Conservation (phyloP, 1,140 invertebrate genomes). For the Diprion similis region DNA sequence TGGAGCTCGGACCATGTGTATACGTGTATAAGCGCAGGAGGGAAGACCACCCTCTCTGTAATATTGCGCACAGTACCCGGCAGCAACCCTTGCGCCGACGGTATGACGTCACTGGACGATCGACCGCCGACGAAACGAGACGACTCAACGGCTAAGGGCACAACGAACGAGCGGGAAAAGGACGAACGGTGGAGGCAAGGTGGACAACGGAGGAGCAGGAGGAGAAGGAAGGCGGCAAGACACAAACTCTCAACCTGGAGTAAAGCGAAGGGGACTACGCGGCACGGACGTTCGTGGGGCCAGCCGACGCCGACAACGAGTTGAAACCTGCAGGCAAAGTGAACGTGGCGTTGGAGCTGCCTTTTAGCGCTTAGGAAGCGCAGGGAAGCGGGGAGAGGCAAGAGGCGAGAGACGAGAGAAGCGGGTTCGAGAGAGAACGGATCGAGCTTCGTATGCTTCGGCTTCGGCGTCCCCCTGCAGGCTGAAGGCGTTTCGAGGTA, state of each 20-base stretch:
- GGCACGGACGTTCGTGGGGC: neutral
- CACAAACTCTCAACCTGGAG: neutral
- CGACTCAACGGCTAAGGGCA: too few species aligned
- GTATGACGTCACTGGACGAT: neutral
- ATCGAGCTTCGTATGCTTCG: neutral
- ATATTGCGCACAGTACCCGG: neutral
- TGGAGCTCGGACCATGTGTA: too few species aligned
- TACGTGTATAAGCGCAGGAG: too few species aligned
- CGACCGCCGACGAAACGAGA: neutral
- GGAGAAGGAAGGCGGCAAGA: neutral
- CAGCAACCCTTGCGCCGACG: neutral
- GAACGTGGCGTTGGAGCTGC: neutral
- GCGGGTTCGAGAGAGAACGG: neutral
- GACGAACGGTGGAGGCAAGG: neutral
- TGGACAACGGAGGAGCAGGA: neutral
- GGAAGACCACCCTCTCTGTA: too few species aligned
- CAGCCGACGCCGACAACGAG: neutral
- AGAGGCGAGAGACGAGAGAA: neutral
- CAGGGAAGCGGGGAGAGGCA: neutral
- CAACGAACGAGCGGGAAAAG: neutral
- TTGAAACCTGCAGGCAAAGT: neutral
- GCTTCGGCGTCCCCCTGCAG: neutral
- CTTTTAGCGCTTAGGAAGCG: neutral
- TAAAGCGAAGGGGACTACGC: neutral
- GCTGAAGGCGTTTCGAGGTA: conserved; percentile 7